Base-by-base conservation (phyloP, 2,888 invertebrate genomes). In the Abscondita cerata region DNA sequence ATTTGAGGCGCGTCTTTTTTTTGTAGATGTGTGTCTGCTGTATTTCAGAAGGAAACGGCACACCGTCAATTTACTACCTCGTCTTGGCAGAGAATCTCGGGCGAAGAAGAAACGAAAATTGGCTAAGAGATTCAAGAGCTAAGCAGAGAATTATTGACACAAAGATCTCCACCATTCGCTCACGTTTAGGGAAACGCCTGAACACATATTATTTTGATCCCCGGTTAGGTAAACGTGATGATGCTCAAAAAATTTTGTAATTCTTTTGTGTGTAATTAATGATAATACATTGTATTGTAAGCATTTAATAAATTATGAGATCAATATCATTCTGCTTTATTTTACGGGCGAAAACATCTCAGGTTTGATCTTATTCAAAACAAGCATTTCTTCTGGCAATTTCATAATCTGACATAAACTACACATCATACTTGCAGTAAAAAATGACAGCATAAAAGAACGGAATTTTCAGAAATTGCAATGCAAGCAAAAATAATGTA, bases 141-240 rank as follows among this genome's bases (percentile, higher is more conserved):
- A 62, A 76, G 58, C 31, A 73, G 68, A 18, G 76, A 78, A 44
- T 68, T 77, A 11, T 71, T 80, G 60, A 72, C 73, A n/a, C 76
- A 79, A 66, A 73, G 80, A 60, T 78, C 80, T n/a, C 81, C 82
- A 51, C 83, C 83, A 64, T 83, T 83, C 70, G 78, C 82, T 54
- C 83, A 60, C 78, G 82, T 68, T 70, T 83, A 67, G 82, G 81
- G 48, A 80, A 82, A 73, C 81, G 82, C 69, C 78, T 80, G 59
- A 78, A 79, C 62, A 80, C 80, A 57, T 62, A 54, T 20, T 62
- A 62, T 44, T 82, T 81, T 75, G 81, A 78, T 66, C 81, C 82
- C 62, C 77, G 82, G 72, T 74, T 82, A 68, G 83, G 82, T 64
- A 70, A 74, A 65, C 70, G 73, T 64, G 66, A 47, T 44, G 34